These are phyloP conservation scores for Orthosia gracilis DNA, from an alignment of 2,888 invertebrate genomes.

Conservation along the genomic window DNA sequence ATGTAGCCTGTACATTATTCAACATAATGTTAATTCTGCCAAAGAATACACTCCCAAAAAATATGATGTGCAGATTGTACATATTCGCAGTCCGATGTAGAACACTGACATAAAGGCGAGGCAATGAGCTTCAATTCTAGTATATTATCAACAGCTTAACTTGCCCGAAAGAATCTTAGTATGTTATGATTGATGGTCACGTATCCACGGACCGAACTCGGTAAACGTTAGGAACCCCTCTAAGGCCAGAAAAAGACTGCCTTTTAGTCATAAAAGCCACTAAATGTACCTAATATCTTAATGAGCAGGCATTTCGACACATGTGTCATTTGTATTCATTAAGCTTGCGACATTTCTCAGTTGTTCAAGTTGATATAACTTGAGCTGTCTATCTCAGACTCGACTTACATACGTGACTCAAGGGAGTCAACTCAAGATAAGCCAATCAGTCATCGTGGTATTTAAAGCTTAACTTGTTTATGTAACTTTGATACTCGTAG, in stretches of 20 bases:
- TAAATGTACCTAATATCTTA: neutral
- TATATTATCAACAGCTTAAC: no score
- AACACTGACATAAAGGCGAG: no score
- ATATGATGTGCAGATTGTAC: no score
- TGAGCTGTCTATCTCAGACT: conserved; percentile 5
- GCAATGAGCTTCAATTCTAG: no score
- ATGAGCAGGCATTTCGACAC: neutral
- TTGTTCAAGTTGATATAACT: conserved; percentile 10
- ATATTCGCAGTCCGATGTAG: no score
- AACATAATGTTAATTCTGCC: no score
- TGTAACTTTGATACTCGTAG: conserved; percentile 26
- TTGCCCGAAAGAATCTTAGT: no score
- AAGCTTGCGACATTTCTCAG: neutral
- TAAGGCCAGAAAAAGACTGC: neutral
- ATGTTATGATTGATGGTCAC: no score
- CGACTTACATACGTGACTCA: conserved; percentile 1
- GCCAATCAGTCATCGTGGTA: conserved; percentile 27
- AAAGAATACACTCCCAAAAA: no score
- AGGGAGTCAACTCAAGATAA: conserved; percentile 23
- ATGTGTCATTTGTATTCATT: conserved; percentile 18
- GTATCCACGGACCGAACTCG: no score
- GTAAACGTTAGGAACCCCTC: no score
- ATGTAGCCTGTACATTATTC: no score
- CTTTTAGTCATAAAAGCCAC: neutral
- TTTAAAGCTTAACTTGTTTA: conserved; percentile 34